Evolutionary conservation across 2,888 invertebrate genomes (phyloP).

Genomic region (Patella caerulea): DNA sequence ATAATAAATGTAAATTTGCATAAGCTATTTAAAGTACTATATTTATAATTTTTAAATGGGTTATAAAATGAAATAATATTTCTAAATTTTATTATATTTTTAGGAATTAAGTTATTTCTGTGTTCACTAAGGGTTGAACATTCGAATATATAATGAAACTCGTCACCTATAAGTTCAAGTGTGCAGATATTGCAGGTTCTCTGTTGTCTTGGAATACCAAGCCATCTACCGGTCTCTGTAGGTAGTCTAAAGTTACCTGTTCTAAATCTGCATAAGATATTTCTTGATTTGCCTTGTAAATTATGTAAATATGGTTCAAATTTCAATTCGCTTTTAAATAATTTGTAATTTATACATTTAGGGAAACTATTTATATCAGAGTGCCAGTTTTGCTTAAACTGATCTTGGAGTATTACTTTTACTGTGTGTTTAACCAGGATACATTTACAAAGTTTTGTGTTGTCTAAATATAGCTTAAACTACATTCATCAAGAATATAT

Average conservation of each 20-base stretch:
- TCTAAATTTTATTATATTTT: too few relatives aligned
- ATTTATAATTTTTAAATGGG: too few relatives aligned
- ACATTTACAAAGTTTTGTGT: background rate
- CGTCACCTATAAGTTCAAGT: conserved; percentile 13
- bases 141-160: conserved; percentile 13
- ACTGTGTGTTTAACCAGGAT: background rate
- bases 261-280: conserved; percentile 4
- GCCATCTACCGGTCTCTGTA: conserved; percentile 8
- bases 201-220: background rate
- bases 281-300: background rate
- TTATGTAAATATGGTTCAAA: background rate
- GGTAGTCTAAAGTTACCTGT: conserved; percentile 2
- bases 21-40: too few relatives aligned
- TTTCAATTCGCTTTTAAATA: background rate
- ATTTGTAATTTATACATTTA: background rate
- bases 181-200: conserved; percentile 8
- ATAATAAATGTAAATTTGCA: too few relatives aligned
- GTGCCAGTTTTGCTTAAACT: background rate
- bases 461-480: background rate
- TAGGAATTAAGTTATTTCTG: too few relatives aligned
- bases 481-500: background rate
- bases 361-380: background rate
- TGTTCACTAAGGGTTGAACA: background rate
- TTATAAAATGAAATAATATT: too few relatives aligned
- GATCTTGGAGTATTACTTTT: background rate